A percentile compares a stretch with the other conserved stretches of the same genome.
These are phyloP conservation scores for Drosophila insularis DNA, from an alignment of 1,140 invertebrate genomes.

Conservation along the genomic window DNA sequence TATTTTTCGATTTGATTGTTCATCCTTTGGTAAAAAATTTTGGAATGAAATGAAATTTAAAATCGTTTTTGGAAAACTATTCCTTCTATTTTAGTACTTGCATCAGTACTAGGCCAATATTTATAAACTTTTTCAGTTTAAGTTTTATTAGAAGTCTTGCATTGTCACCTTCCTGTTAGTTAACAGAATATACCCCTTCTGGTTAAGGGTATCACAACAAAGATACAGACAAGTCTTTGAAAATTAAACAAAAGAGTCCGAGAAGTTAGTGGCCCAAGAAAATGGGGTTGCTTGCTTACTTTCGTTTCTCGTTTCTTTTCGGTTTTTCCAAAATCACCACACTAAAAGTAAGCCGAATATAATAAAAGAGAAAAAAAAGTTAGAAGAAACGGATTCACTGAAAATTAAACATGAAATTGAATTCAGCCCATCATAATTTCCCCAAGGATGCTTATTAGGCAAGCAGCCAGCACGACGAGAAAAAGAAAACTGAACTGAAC, in stretches of 20 bases:
- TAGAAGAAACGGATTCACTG: constrained; percentile 66
- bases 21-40: no score
- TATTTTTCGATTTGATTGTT: no score
- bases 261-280: not conserved
- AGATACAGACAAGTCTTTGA: not conserved
- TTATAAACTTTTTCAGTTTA: no score
- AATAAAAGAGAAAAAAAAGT: constrained; percentile 16
- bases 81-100: no score
- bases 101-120: no score
- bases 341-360: constrained; percentile 31
- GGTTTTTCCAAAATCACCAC: constrained; percentile 14
- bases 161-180: no score
- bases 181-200: not conserved
- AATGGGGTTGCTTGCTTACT: constrained; percentile 6
- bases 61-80: no score
- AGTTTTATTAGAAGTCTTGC: no score
- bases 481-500: constrained; percentile 25
- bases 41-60: no score
- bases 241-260: constrained; percentile 1
- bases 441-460: constrained; percentile 77
- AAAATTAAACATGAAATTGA: constrained; percentile 80
- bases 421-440: constrained; percentile 80
- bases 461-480: not conserved
- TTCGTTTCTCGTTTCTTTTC: not conserved
- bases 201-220: not conserved